Evolutionary conservation across 2,113 vertebrate genomes (phyloP).

Genomic region (Clarias magur): DNA sequence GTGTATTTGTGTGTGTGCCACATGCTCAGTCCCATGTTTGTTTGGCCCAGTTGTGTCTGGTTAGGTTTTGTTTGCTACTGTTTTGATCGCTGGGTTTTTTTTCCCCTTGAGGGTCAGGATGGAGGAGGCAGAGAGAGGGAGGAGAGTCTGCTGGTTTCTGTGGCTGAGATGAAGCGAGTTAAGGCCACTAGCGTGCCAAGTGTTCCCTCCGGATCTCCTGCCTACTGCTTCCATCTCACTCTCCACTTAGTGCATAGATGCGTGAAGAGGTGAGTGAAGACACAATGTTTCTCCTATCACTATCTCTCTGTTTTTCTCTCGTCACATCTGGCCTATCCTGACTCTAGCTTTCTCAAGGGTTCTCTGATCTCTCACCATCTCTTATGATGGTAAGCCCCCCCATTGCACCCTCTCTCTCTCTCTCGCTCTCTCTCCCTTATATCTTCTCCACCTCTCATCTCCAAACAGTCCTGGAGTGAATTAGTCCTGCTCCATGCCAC

Average conservation of each 20-base stretch:
- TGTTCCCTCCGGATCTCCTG: constrained; percentile 51
- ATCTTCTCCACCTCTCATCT: constrained; percentile 58
- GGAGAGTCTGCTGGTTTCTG: constrained; percentile 53
- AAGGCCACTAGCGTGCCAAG: constrained; percentile 54
- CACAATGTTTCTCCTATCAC: constrained; percentile 23
- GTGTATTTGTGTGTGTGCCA: not conserved
- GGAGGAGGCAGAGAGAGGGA: constrained; percentile 31
- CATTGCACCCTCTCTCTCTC: not conserved
- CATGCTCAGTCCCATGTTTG: constrained; percentile 42
- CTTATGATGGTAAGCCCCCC: not conserved
- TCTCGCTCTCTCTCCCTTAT: not conserved
- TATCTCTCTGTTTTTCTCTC: constrained; percentile 10
- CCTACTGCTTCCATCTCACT: constrained; percentile 54
- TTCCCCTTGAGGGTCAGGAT: constrained; percentile 36
- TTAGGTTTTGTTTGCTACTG: constrained; percentile 47
- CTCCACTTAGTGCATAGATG: constrained; percentile 59
- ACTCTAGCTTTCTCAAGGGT: not conserved
- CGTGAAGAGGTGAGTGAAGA: constrained; percentile 53
- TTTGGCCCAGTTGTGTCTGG: constrained; percentile 54
- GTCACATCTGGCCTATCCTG: not conserved
- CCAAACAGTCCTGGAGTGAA: constrained; percentile 35
- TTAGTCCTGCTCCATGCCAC: not conserved
- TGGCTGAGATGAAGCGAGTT: constrained; percentile 48
- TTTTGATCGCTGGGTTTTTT: constrained; percentile 49
- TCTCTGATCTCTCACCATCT: constrained; percentile 11